These are phyloP conservation scores for Martes flavigula DNA, from an alignment of 2,797 vertebrate species.

Conservation along the genomic window DNA sequence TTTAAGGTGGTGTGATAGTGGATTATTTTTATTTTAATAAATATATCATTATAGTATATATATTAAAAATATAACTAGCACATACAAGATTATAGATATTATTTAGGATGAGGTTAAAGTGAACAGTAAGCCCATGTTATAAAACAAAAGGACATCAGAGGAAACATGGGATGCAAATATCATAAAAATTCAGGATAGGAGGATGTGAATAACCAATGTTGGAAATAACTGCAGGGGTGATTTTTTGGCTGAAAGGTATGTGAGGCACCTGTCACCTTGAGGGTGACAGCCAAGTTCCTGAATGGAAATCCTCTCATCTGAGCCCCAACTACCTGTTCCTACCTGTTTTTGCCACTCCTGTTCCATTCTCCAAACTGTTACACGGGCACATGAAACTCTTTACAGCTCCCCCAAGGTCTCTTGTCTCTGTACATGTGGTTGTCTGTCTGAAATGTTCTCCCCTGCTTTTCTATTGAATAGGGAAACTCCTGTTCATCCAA, in stretches of 20 bases:
- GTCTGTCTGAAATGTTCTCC: background rate
- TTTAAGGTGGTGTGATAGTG: background rate
- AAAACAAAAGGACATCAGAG: background rate
- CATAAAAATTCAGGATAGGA: background rate
- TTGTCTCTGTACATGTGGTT: background rate
- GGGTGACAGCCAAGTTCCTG: background rate
- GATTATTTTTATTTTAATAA: background rate
- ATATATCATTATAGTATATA: background rate
- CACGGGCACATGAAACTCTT: background rate
- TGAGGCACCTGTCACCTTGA: background rate
- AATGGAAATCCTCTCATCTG: background rate
- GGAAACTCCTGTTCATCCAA: background rate
- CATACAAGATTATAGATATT: background rate
- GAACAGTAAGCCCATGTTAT: background rate
- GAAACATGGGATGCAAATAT: background rate
- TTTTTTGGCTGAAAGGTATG: background rate
- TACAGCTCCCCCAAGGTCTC: accelerated
- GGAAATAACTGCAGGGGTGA: background rate
- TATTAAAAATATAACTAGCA: background rate
- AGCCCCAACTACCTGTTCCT: background rate
- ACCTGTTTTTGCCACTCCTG: background rate
- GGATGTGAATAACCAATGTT: background rate
- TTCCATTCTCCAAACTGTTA: background rate
- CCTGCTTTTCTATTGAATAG: background rate
- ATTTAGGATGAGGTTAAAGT: background rate